Conservation (phyloP, 2,888 invertebrate genomes). For the Zele albiditarsus region DNA sequence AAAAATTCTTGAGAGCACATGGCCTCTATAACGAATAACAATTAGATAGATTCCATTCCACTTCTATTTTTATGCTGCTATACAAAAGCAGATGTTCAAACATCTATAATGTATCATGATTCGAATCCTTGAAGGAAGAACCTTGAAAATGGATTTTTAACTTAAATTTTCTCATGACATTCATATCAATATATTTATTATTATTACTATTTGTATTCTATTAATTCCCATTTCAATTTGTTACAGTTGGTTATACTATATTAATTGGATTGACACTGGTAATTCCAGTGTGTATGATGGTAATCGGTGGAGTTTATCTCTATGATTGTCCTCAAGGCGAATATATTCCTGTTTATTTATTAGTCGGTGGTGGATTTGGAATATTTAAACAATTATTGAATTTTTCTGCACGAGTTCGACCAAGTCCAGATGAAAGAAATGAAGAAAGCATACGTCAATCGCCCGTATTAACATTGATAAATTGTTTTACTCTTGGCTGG, state of each 20-base stretch:
- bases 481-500: slow-evolving; percentile 81
- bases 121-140: too few species aligned
- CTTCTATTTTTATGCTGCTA: too few species aligned
- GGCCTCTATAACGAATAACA: too few species aligned
- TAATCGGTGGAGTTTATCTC: slow-evolving; percentile 79
- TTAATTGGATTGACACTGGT: slow-evolving; percentile 78
- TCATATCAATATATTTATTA: background rate
- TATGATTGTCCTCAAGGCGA: slow-evolving; percentile 80
- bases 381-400: slow-evolving; percentile 78
- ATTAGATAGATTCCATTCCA: too few species aligned
- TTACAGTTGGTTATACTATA: slow-evolving; percentile 80
- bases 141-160: background rate
- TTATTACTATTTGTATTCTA: too few species aligned
- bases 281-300: slow-evolving; percentile 81
- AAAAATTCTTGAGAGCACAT: too few species aligned
- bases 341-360: slow-evolving; percentile 81
- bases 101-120: background rate
- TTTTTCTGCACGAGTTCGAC: slow-evolving; percentile 75
- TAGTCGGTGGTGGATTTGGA: slow-evolving; percentile 81
- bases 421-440: slow-evolving; percentile 75
- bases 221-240: slow-evolving; percentile 34
- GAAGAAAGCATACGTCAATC: slow-evolving; percentile 75
- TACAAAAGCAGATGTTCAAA: too few species aligned
- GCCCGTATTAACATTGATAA: slow-evolving; percentile 76
- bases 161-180: background rate